These are phyloP conservation scores for Drosophila athabasca DNA, from an alignment of 1,140 invertebrate genomes.

Conservation along the genomic window DNA sequence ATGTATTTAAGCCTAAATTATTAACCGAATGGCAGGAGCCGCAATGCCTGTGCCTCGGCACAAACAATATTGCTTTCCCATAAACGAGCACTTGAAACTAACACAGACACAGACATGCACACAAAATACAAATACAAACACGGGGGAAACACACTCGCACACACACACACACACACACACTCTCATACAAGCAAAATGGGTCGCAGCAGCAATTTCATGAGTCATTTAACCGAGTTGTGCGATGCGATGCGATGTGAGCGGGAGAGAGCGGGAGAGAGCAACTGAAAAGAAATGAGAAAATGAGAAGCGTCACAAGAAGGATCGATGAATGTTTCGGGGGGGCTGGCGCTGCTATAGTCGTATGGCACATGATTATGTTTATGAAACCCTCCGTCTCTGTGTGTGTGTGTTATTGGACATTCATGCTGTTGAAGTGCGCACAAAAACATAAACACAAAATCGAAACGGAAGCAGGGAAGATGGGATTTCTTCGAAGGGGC, in stretches of 20 bases:
- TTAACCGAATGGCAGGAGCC: conserved; percentile 64
- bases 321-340: conserved; percentile 46
- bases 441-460: conserved; percentile 78
- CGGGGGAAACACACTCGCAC: no score
- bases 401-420: conserved; percentile 54
- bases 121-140: conserved; percentile 12
- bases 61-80: conserved; percentile 79
- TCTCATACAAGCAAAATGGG: conserved; percentile 51
- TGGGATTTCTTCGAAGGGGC: no score
- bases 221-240: conserved; percentile 77
- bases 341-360: conserved; percentile 39
- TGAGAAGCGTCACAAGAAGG: conserved; percentile 39
- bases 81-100: conserved; percentile 78
- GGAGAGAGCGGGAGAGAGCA: background rate
- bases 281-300: conserved; percentile 43
- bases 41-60: conserved; percentile 3
- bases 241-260: conserved; percentile 16
- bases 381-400: conserved; percentile 44
- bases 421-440: conserved; percentile 69
- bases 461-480: conserved; percentile 31
- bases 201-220: conserved; percentile 80
- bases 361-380: conserved; percentile 74
- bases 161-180: no score
- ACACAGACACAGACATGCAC: conserved; percentile 40
- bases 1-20: conserved; percentile 81